Evolutionary conservation across 1,140 invertebrate species (phyloP).

Genomic region (Pomacea maculata): DNA sequence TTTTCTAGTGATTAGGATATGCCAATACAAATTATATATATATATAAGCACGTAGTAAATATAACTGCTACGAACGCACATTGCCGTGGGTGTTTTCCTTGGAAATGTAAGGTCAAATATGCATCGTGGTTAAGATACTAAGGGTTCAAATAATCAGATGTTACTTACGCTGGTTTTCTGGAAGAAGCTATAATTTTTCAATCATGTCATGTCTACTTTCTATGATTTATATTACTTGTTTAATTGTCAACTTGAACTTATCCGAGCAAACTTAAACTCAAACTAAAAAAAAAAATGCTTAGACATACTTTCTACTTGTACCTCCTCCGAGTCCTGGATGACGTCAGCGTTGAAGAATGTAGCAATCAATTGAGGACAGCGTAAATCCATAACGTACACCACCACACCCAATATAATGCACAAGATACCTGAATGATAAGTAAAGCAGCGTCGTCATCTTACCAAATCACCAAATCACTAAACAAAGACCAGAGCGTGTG

Average conservation of each 20-base stretch:
- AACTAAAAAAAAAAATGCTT: not conserved
- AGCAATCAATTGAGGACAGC: conserved; percentile 65
- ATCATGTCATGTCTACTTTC: not conserved
- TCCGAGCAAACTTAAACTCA: not conserved
- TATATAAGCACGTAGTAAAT: too few species aligned
- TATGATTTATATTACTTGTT: not conserved
- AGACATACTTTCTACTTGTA: conserved; percentile 37
- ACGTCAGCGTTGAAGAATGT: conserved; percentile 71
- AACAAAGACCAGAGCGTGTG: not conserved
- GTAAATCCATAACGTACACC: conserved; percentile 65
- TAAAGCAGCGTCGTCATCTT: conserved; percentile 3
- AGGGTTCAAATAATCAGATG: not conserved
- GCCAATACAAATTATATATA: too few species aligned
- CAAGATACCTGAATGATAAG: conserved; percentile 65
- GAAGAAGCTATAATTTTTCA: not conserved
- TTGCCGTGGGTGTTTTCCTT: not conserved
- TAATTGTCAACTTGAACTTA: not conserved
- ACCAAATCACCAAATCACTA: not conserved
- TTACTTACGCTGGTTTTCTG: too few species aligned
- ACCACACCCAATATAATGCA: conserved; percentile 67
- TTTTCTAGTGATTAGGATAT: too few species aligned
- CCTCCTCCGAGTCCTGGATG: conserved; percentile 69
- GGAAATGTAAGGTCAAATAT: not conserved
- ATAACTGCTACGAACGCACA: too few species aligned
- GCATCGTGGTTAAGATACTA: not conserved